Base-by-base conservation (phyloP, 2,888 invertebrate genomes). In the Sphecodes monilicornis region DNA sequence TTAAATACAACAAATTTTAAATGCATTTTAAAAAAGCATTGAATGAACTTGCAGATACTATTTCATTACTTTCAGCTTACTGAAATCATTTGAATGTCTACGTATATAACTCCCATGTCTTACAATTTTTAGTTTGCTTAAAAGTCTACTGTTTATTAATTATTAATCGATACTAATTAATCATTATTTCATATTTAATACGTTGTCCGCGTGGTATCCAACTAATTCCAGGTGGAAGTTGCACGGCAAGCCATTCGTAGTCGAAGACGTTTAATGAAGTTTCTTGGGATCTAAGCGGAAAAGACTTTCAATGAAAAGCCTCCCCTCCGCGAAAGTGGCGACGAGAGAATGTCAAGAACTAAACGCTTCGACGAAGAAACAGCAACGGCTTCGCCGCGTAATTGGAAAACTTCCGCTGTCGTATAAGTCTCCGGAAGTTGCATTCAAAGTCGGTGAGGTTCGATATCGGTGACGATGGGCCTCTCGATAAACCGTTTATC, bases 351-450 rank as follows among this genome's bases (percentile, higher is more conserved):
- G 84, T 82, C 82, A 84, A 50, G 75, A 87, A 88, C 76, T 84
- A 80, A 82, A 88, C 78, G 85, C 74, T 84, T 75, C 75, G 79
- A 74, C 75, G 75, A 68, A 73, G 78, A 87, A 87, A 88, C 82
- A 87, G 87, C 82, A 80, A 83, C 73, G 84, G 83, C 86, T 82
- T 83, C 74, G 81, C 77, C 72, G 82, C 85, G 89, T 91, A 91
- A 91, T 90, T 91, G 89, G 88, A 91, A 91, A 91, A 91, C 90
- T 91, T 91, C 83, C 86, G 81, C 74, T 78, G 64, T 39, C 71
- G 77, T 88, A 76, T 86, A 88, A 89, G 82, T 87, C 82, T 71
- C 69, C 86, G 80, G 80, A 90, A 90, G 84, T 88, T 87, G 79
- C 57, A 78, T 75, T 46, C 79, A 41, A 86, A 87, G 79, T 78